Evolutionary conservation across 1,140 invertebrate genomes (phyloP), one percentile per base, ranked within the genome.

Genomic region (Onthophagus taurus): DNA sequence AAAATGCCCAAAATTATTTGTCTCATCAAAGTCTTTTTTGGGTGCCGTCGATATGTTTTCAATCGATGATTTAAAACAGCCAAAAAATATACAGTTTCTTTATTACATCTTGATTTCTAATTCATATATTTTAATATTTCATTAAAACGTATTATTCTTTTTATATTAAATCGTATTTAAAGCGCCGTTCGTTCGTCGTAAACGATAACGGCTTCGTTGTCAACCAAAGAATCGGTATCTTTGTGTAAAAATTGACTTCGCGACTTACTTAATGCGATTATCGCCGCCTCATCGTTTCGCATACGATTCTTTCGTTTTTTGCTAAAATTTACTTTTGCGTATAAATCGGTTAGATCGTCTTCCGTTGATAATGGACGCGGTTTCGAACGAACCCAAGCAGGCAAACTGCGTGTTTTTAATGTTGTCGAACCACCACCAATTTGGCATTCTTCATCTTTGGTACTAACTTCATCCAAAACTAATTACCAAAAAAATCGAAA

Each of bases 181-280:
- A 83, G 69, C 24, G 77, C 78, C 23, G 81, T 83, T 31, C 80
- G 61, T 68, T 83, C 80, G 59, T 83, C 78, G 54, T 82, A 82
- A 7, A 83, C 78, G 37, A 83, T 78, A 41, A 82, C 76, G 17
- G 79, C 80, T 63, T 81, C 80, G 45, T 80, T 78, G 54, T 80
- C 72, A 5, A 75, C 73, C 31, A 75, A 55, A 11, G 69, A 71
- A 53, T 74, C 73, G 18, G 71, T 75, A 46, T 73, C 74, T 50
- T 67, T 70, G 41, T 70, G 65, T 26, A 80, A 65, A 64, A 76
- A 78, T 63, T 80, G 77, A 57, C 76, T 78, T 51, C 75, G 67
- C 1, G 78, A 80, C 65, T 81, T 81, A 60, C 80, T 83, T 19
- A 83, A 65, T 8, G 81, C 81, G 48, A 83, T 83, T 42, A 82